phyloP scores from a whole-genome alignment of 2,888 invertebrate species.

The Cerceris rybyensis region DNA sequence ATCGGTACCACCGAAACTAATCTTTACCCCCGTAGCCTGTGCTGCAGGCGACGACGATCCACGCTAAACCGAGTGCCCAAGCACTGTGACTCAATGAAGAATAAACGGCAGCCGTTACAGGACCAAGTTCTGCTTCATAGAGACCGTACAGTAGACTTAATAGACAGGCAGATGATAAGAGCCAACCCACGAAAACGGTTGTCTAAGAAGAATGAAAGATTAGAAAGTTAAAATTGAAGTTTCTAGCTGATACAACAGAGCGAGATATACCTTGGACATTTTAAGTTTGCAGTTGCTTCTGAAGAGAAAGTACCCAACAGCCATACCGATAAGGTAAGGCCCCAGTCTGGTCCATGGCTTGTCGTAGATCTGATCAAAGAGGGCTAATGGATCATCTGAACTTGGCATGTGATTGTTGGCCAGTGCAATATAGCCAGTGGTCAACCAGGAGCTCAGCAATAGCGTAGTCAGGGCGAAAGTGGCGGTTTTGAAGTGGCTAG shows the following conservation, averaged over 20 bases:
- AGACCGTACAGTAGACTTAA: constrained; percentile 91
- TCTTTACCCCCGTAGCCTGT: constrained; percentile 90
- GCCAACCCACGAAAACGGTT: constrained; percentile 88
- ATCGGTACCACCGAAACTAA: neutral
- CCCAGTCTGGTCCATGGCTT: constrained; percentile 94
- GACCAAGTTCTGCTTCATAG: constrained; percentile 87
- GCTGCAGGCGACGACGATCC: constrained; percentile 93
- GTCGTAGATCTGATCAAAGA: constrained; percentile 94
- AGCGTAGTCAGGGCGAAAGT: constrained; percentile 86
- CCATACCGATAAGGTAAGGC: constrained; percentile 93
- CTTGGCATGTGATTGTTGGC: constrained; percentile 90
- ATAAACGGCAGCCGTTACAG: constrained; percentile 89
- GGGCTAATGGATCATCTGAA: constrained; percentile 91
- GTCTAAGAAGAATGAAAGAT: constrained; percentile 81
- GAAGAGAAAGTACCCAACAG: constrained; percentile 91
- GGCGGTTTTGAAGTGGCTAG: constrained; percentile 91
- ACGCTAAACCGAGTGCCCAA: constrained; percentile 91
- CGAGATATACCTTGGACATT: constrained; percentile 85
- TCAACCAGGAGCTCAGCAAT: constrained; percentile 89
- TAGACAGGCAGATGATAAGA: constrained; percentile 86
- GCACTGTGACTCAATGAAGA: constrained; percentile 92
- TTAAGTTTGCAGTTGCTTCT: constrained; percentile 91
- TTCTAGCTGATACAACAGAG: too few relatives aligned
- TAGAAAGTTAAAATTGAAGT: neutral
- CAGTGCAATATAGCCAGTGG: constrained; percentile 91